These are phyloP conservation scores for Melitaea cinxia DNA, from an alignment of 1,140 invertebrate genomes.

Conservation along the genomic window DNA sequence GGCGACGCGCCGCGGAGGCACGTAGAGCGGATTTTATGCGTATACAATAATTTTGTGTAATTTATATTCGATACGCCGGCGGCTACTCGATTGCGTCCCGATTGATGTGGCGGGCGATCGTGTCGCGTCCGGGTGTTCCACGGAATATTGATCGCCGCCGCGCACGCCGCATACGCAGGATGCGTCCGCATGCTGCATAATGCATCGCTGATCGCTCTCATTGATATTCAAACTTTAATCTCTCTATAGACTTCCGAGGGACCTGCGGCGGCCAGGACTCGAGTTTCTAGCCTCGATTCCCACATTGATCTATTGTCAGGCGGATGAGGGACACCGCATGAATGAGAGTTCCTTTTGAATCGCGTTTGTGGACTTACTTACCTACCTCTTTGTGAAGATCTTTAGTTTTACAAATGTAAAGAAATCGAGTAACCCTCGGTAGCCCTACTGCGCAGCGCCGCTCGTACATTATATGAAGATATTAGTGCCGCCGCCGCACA, in stretches of 20 bases:
- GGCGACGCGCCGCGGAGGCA: constrained; percentile 45
- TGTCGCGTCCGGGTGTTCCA: constrained; percentile 59
- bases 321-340: constrained; percentile 6
- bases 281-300: constrained; percentile 13
- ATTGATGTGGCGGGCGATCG: constrained; percentile 61
- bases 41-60: constrained; percentile 74
- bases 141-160: constrained; percentile 57
- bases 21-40: constrained; percentile 64
- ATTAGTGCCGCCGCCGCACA: neutral
- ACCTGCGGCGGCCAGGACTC: constrained; percentile 13
- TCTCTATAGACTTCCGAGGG: constrained; percentile 37
- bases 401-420: neutral
- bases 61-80: constrained; percentile 74
- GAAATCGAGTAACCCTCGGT: neutral
- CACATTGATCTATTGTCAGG: constrained; percentile 9
- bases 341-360: constrained; percentile 4
- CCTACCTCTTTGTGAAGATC: neutral
- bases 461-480: neutral
- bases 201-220: constrained; percentile 49
- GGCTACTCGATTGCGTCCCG: constrained; percentile 61
- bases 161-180: constrained; percentile 44
- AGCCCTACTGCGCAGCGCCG: neutral
- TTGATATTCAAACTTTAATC: constrained; percentile 50
- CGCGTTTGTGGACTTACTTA: neutral
- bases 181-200: constrained; percentile 56